Conservation (phyloP, 2,797 vertebrate genomes). For the Oreochromis grahami region DNA sequence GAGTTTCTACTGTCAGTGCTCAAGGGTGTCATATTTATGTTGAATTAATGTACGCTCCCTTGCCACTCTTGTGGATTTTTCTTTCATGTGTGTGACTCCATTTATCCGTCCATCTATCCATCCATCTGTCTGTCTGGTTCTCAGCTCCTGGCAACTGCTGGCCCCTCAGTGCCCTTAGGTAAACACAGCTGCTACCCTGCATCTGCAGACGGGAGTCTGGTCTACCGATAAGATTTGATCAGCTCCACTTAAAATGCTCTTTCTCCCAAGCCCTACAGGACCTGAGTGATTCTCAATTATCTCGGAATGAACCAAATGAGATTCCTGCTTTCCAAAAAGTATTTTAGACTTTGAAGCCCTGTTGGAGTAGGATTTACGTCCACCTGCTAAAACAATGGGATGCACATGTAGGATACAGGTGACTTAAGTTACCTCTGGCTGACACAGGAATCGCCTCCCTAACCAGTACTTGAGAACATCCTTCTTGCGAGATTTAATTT, state of each 20-base stretch:
- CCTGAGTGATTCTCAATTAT: background rate
- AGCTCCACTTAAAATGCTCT: slow-evolving; percentile 17
- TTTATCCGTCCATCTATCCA: background rate
- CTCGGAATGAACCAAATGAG: background rate
- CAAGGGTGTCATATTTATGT: background rate
- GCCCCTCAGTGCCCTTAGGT: slow-evolving; percentile 28
- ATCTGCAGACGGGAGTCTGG: slow-evolving; percentile 25
- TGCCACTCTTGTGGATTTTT: background rate
- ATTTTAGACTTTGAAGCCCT: background rate
- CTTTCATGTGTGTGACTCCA: background rate
- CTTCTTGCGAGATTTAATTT: background rate
- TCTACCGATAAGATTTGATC: slow-evolving; percentile 27
- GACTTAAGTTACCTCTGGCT: background rate
- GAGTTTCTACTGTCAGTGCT: background rate
- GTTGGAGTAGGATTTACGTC: background rate
- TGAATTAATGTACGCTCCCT: background rate
- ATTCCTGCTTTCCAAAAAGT: background rate
- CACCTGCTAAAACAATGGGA: background rate
- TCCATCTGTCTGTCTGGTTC: background rate
- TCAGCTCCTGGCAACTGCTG: slow-evolving; percentile 43
- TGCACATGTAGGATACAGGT: background rate
- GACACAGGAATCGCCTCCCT: background rate
- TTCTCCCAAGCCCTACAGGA: background rate
- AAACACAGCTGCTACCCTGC: slow-evolving; percentile 61
- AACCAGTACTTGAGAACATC: background rate